Evolutionary conservation across 2,113 vertebrate genomes (phyloP).

Genomic region (Cynocephalus volans): DNA sequence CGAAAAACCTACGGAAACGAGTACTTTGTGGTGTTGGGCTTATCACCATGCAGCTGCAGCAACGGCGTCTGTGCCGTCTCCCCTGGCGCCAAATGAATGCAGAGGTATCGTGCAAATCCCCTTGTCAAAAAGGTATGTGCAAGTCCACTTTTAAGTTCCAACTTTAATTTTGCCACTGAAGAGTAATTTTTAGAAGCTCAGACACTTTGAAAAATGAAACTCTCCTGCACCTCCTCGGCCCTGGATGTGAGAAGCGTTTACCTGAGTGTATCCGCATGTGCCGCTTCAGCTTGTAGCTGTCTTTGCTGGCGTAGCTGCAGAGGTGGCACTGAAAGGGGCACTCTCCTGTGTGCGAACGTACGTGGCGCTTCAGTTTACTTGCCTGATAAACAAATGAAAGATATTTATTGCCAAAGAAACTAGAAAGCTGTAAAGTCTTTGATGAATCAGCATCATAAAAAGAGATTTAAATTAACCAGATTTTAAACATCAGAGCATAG

Average conservation of each 20-base stretch:
- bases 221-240: not conserved
- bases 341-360: constrained; percentile 87
- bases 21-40: rapidly evolving
- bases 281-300: constrained; percentile 88
- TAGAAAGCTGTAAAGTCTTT: rapidly evolving
- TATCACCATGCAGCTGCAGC: rapidly evolving
- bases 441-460: rapidly evolving
- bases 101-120: too few relatives aligned
- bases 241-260: not conserved
- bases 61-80: rapidly evolving
- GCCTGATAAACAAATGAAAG: constrained; percentile 66
- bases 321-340: constrained; percentile 85
- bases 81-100: rapidly evolving
- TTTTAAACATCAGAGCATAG: rapidly evolving
- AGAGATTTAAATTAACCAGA: rapidly evolving
- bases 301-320: constrained; percentile 89
- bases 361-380: constrained; percentile 88
- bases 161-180: rapidly evolving
- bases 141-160: rapidly evolving
- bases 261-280: constrained; percentile 89
- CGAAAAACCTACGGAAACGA: rapidly evolving
- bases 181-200: too few relatives aligned
- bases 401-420: not conserved
- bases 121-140: rapidly evolving
- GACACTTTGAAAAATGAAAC: rapidly evolving